Conservation (phyloP, 2,113 vertebrate genomes). For the Caranx ignobilis region DNA sequence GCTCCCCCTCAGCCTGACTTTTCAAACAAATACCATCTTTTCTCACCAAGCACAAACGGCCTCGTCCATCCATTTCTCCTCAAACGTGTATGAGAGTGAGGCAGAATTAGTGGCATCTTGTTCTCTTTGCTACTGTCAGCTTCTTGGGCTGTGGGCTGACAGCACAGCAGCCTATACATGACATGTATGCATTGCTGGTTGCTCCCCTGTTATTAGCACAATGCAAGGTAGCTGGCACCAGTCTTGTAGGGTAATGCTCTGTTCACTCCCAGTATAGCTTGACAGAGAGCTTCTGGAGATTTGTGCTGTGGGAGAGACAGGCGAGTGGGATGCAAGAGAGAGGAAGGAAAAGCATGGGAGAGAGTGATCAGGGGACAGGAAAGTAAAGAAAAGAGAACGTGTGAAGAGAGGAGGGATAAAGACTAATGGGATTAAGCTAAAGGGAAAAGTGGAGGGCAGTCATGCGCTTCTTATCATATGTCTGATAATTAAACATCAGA, state of each 20-base stretch:
- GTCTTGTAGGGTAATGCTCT: constrained; percentile 66
- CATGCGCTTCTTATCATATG: constrained; percentile 83
- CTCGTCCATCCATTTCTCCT: constrained; percentile 36
- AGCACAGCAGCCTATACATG: constrained; percentile 60
- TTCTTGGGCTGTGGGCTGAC: constrained; percentile 50
- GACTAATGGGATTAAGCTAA: too few relatives aligned
- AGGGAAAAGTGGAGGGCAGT: constrained; percentile 61
- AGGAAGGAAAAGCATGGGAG: not conserved
- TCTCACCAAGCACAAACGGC: constrained; percentile 5
- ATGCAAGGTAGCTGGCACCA: constrained; percentile 73
- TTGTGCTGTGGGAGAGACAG: not conserved
- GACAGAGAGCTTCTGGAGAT: constrained; percentile 87
- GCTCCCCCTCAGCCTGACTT: constrained; percentile 4
- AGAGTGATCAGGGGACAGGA: not conserved
- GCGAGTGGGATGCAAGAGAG: not conserved
- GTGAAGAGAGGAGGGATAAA: not conserved
- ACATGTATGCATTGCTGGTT: constrained; percentile 65
- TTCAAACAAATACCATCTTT: constrained; percentile 29
- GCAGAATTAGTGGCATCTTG: constrained; percentile 67
- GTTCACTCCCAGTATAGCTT: constrained; percentile 84
- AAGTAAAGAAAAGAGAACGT: not conserved
- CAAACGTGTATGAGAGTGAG: constrained; percentile 13
- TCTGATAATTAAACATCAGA: constrained; percentile 93
- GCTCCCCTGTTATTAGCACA: constrained; percentile 77
- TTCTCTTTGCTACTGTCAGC: constrained; percentile 55